Conservation (phyloP, 1,140 invertebrate species). For the Mactra quadrangularis region DNA sequence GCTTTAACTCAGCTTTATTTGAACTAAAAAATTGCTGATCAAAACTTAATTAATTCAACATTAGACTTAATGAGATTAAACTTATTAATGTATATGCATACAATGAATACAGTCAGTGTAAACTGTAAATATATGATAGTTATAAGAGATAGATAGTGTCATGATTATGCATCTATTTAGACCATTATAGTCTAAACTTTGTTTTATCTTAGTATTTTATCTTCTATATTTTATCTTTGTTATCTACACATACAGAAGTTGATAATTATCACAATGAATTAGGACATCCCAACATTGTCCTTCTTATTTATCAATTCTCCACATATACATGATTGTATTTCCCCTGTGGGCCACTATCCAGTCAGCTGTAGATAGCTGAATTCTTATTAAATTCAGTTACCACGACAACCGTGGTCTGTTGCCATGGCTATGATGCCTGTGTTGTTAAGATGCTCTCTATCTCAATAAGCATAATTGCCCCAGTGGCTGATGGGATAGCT, state of each 20-base stretch:
- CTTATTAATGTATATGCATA: no score
- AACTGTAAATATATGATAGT: no score
- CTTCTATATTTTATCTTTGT: no score
- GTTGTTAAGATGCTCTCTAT: conserved; percentile 60
- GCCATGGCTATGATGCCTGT: conserved; percentile 70
- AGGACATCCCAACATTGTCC: conserved; percentile 25
- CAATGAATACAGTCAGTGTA: no score
- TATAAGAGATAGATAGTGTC: no score
- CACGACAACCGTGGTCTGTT: conserved; percentile 68
- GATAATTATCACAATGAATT: conserved; percentile 42
- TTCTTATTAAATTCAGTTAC: conserved; percentile 61
- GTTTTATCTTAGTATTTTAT: conserved; percentile 27
- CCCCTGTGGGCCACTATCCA: conserved; percentile 39
- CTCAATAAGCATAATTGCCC: conserved; percentile 56
- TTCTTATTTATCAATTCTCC: conserved; percentile 17
- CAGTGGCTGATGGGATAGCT: conserved; percentile 61
- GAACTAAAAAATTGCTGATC: no score
- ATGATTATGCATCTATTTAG: background rate
- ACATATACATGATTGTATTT: conserved; percentile 17
- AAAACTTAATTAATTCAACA: no score
- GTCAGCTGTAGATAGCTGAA: conserved; percentile 32
- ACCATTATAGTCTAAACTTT: background rate
- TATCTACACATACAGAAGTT: no score
- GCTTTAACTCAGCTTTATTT: no score
- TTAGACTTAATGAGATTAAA: no score